These are phyloP conservation scores for Pogonomyrmex californicus DNA, from an alignment of 1,140 invertebrate genomes.

Conservation along the genomic window DNA sequence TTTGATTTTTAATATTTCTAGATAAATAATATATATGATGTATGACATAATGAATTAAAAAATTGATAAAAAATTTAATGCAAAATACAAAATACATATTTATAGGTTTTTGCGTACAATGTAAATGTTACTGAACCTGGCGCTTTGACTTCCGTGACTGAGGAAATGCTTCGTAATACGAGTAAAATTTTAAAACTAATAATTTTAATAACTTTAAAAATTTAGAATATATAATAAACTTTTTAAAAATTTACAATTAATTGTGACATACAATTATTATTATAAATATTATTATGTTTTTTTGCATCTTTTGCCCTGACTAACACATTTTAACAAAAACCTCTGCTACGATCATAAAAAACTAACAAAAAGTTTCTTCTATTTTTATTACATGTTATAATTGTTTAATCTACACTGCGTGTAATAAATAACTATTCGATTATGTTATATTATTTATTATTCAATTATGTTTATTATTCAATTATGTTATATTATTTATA, in stretches of 20 bases:
- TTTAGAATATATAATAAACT: too few relatives aligned
- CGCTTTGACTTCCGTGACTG: background rate
- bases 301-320: background rate
- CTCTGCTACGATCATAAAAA: background rate
- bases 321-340: background rate
- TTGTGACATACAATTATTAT: too few relatives aligned
- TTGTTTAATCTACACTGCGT: background rate
- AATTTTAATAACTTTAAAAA: background rate
- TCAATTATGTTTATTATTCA: too few relatives aligned
- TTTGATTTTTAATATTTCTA: background rate
- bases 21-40: background rate
- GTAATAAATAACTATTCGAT: background rate
- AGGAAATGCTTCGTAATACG: background rate
- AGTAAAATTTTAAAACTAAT: background rate
- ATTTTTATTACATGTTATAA: background rate
- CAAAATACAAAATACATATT: background rate
- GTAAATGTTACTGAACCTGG: constrained; percentile 45
- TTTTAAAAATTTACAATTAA: too few relatives aligned
- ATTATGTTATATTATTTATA: background rate
- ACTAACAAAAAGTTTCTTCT: background rate
- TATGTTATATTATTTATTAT: too few relatives aligned
- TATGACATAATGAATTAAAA: background rate
- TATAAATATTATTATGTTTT: background rate
- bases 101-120: constrained; percentile 68
- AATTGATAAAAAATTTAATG: background rate